Evolutionary conservation across 2,797 vertebrate genomes (phyloP), one percentile per base, ranked within the genome.

Genomic region (Megalops cyprinoides): DNA sequence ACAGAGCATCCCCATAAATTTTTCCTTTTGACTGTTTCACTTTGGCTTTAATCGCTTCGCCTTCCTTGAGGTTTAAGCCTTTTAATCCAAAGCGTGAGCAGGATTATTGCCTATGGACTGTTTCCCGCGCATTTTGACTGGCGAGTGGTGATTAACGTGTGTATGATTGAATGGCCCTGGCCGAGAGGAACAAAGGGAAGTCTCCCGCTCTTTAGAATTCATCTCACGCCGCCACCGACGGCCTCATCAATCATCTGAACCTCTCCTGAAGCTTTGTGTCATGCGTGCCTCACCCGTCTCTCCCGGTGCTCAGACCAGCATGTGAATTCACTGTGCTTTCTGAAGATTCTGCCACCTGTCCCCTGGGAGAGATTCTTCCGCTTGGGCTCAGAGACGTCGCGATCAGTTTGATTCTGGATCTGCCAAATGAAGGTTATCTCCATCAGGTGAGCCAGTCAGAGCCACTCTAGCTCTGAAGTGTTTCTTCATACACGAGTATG

Each of bases 391-490:
- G 82, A 4, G 1, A 84, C 74, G 65, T 82, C 78, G 62, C 67
- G 9, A 3, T 85, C 65, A 82, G 77, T 6, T 42, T 76, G 55
- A 69, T 80, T 76, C 58, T 83, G 48, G 55, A 78, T n/a, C 28
- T 42, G 46, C 37, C 76, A 62, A 69, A 60, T 67, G 51, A 58
- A 74, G 78, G 83, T 42, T 5, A 14, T 4, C 49, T 39, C 44
- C 82, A 80, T 44, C 65, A 42, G 76, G 62, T 84, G 80, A 84
- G 87, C 81, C 1, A 60, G 58, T 14, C 14, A 1, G 4, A 8
- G 37, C 12, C 51, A 53, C 51, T 15, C 20, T 5, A 18, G 51
- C n/a, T 58, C 55, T 5, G n/a, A 0, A n/a, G 23, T 31, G 58
- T 48, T 46, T 7, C 31, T 71, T 42, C 8, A 0, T 23, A 18